Base-by-base conservation (phyloP, 1,140 invertebrate genomes). In the Armadillidium nasatum region DNA sequence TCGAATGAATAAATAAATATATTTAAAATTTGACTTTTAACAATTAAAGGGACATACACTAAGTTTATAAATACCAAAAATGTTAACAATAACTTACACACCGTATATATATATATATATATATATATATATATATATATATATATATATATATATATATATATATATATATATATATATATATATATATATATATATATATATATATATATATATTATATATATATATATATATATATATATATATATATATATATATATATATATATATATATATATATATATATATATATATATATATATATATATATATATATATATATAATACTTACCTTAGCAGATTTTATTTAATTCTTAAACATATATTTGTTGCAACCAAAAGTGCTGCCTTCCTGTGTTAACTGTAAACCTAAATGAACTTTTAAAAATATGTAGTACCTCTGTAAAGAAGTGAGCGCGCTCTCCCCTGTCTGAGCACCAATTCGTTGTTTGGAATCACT, bases 391-490 rank as follows among this genome's bases (percentile, higher is more conserved):
- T 60, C 7, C 50, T 60, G 50, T 60, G 50, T 60, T 13, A 60
- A 19, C 50, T 60, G 50, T 60, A 7, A 15, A 15, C 11, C 15
- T 50, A 50, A 50, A 15, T 10, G 15, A 15, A 15, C 9, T 50
- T 50, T 9, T 15, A 50, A 50, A 50, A 9, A 15, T 50, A 10
- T 15, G 15, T 50, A 54, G 72, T 76, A 81, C 79, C 79, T 81
- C 73, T 81, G 79, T 10, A 81, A 73, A 0, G 79, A 78, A 10
- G 79, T 72, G 68, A 81, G 77, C 44, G 77, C 76, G n/a, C 73
- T 73, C 45, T 81, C 79, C 2, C 46, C n/a, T 19, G 50, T 22
- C 7, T 44, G 54, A 7, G 45, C 73, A 2, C 45, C 54, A 13
- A 78, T 69, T 15, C 79, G 54, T 7, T 76, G 76, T 69, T 81